Conservation (phyloP, 2,797 vertebrate species). For the Enteromius unitaeniatus region DNA sequence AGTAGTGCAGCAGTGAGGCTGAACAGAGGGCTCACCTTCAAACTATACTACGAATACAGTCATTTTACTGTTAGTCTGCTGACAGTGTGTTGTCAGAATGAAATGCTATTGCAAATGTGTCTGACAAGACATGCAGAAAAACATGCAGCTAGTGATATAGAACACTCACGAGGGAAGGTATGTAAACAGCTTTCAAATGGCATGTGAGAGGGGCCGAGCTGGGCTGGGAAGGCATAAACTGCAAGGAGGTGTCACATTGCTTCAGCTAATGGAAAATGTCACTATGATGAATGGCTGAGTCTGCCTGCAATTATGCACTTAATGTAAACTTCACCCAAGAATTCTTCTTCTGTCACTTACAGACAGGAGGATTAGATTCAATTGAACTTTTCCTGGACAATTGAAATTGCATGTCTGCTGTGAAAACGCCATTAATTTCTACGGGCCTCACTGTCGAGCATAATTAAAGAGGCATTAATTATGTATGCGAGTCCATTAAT, state of each 20-base stretch:
- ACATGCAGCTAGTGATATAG: constrained; percentile 12
- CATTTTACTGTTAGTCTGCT: constrained; percentile 25
- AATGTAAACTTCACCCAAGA: constrained; percentile 67
- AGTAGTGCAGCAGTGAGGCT: constrained; percentile 14
- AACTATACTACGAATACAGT: constrained; percentile 21
- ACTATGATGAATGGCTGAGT: constrained; percentile 67
- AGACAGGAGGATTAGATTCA: constrained; percentile 73
- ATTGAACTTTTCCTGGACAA: constrained; percentile 74
- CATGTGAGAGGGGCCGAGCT: background rate
- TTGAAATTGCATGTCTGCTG: constrained; percentile 68
- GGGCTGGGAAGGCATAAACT: constrained; percentile 20
- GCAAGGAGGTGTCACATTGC: constrained; percentile 35
- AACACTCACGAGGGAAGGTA: background rate
- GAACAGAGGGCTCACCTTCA: constrained; percentile 38
- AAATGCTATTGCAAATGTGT: constrained; percentile 31
- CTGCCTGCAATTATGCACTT: constrained; percentile 67
- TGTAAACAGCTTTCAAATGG: background rate
- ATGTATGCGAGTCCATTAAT: constrained; percentile 75
- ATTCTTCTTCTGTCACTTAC: constrained; percentile 65
- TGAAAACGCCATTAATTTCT: constrained; percentile 79
- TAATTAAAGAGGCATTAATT: constrained; percentile 81
- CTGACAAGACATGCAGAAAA: constrained; percentile 32
- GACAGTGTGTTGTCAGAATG: constrained; percentile 22
- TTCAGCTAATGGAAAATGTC: constrained; percentile 64
- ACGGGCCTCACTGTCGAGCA: constrained; percentile 62